Conservation (phyloP, 1,140 invertebrate species). For the Lerema accius region DNA sequence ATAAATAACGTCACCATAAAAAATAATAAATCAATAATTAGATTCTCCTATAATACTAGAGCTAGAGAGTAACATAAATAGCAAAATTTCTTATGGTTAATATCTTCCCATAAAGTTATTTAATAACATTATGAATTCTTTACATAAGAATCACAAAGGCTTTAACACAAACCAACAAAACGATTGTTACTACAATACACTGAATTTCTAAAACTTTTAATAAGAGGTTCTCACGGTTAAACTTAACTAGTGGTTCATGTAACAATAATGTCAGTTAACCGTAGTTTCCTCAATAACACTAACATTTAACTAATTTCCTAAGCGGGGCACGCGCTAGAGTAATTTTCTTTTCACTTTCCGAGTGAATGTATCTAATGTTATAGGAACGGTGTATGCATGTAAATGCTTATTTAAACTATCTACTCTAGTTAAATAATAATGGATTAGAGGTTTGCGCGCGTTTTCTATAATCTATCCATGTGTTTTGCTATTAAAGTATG, state of each 20-base stretch:
- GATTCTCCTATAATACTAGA: no score
- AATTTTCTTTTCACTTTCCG: slow-evolving; percentile 67
- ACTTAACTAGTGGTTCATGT: slow-evolving; percentile 12
- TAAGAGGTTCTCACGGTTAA: slow-evolving; percentile 17
- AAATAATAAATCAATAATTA: no score
- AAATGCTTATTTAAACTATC: slow-evolving; percentile 12
- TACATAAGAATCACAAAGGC: no score
- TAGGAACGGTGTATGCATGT: not conserved
- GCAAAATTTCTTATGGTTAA: no score
- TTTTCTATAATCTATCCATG: no score
- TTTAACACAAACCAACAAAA: not conserved
- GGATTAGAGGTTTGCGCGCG: no score
- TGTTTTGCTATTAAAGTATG: no score
- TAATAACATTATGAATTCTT: no score
- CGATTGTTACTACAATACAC: slow-evolving; percentile 9
- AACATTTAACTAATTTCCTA: slow-evolving; percentile 46
- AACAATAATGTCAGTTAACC: slow-evolving; percentile 10
- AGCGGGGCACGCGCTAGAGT: slow-evolving; percentile 28
- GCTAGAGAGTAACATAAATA: no score
- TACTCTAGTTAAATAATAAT: no score
- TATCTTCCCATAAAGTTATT: not conserved
- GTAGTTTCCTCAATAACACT: slow-evolving; percentile 35
- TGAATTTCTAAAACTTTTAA: slow-evolving; percentile 7
- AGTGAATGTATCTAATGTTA: slow-evolving; percentile 15
- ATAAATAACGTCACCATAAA: no score